These are phyloP conservation scores for Maccullochella peelii DNA, from an alignment of 2,113 vertebrate species.

Conservation along the genomic window DNA sequence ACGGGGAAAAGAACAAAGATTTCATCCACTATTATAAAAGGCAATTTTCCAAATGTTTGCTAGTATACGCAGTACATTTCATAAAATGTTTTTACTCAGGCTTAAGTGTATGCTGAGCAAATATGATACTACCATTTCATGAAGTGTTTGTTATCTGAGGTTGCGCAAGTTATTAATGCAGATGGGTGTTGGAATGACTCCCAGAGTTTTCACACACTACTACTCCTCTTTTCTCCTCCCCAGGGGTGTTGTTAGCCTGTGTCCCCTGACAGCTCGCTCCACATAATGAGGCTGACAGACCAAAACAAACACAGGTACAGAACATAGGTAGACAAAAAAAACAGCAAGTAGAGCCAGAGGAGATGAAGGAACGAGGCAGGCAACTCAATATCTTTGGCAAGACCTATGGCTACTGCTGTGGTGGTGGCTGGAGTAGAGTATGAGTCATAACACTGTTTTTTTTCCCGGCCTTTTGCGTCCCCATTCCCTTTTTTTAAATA, in stretches of 20 bases:
- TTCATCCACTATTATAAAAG: slow-evolving; percentile 35
- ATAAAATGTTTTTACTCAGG: slow-evolving; percentile 39
- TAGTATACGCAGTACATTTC: slow-evolving; percentile 33
- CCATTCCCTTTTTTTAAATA: background rate
- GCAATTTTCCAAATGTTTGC: slow-evolving; percentile 62
- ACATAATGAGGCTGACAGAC: slow-evolving; percentile 78
- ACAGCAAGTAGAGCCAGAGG: slow-evolving; percentile 16
- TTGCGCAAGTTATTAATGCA: slow-evolving; percentile 71
- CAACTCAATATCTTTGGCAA: slow-evolving; percentile 17
- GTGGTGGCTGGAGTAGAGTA: background rate
- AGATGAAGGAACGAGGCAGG: slow-evolving; percentile 33
- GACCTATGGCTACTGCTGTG: slow-evolving; percentile 3
- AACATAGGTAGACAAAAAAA: slow-evolving; percentile 43
- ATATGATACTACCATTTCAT: slow-evolving; percentile 52
- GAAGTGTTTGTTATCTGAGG: slow-evolving; percentile 66
- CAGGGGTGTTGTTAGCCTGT: slow-evolving; percentile 69
- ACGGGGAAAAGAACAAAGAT: slow-evolving; percentile 25
- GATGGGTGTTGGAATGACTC: slow-evolving; percentile 72
- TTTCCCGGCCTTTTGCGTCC: slow-evolving; percentile 19
- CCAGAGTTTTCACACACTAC: slow-evolving; percentile 68
- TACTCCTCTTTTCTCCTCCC: slow-evolving; percentile 54
- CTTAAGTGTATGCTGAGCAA: slow-evolving; percentile 60
- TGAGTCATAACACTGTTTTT: slow-evolving; percentile 21
- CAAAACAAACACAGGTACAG: slow-evolving; percentile 75
- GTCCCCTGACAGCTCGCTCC: slow-evolving; percentile 70